Percentiles rank a stretch among this genome's conserved stretches.
Conservation (phyloP, 1,140 invertebrate species). For the Thereuonema tuberculata region DNA sequence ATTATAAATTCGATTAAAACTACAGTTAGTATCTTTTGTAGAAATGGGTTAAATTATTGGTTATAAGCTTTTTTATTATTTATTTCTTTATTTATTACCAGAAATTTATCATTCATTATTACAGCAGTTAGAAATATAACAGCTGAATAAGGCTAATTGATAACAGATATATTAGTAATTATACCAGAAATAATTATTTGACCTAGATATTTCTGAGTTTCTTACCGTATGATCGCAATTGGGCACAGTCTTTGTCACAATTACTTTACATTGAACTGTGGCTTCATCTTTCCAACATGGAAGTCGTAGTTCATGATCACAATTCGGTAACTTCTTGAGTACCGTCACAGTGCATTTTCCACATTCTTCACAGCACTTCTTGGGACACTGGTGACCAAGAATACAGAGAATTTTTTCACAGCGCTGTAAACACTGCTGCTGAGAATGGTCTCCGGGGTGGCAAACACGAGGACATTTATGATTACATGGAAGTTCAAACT, state of each 20-base stretch:
- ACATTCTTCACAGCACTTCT: conserved; percentile 14
- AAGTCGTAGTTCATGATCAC: neutral
- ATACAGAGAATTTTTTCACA: conserved; percentile 10
- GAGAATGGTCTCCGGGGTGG: neutral
- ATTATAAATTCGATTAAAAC: no score
- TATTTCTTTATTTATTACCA: no score
- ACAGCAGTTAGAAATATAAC: no score
- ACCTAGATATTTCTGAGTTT: neutral
- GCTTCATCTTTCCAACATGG: neutral
- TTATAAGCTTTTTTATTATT: no score
- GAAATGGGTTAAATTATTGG: no score
- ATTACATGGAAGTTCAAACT: no score
- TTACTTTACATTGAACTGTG: neutral
- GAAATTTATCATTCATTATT: no score
- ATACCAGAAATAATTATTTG: conserved; percentile 3
- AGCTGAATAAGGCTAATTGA: no score
- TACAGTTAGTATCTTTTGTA: no score
- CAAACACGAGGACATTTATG: neutral
- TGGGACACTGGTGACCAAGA: no score
- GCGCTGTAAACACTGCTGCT: neutral
- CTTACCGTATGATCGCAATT: neutral
- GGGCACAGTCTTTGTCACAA: no score
- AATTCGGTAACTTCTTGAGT: no score
- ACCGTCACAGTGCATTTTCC: conserved; percentile 13
- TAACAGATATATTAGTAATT: conserved; percentile 17